A percentile compares a stretch with the other conserved stretches of the same genome.
Evolutionary conservation across 2,113 vertebrate species (phyloP).

Genomic region (Crypturellus undulatus): DNA sequence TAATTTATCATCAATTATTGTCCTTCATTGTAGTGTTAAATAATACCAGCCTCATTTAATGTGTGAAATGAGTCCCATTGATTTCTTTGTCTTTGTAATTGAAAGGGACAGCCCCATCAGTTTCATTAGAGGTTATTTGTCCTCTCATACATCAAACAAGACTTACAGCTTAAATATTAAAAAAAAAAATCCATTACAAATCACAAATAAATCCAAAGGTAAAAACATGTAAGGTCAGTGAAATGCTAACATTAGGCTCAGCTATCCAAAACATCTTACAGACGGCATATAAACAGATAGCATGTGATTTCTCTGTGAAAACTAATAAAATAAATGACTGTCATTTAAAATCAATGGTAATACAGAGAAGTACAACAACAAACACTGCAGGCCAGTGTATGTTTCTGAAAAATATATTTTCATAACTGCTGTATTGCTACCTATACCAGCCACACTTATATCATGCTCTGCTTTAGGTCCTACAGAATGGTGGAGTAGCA

Average conservation of each 20-base stretch:
- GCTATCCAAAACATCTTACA: neutral
- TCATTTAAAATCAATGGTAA: constrained; percentile 54
- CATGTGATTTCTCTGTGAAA: neutral
- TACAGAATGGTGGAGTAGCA: neutral
- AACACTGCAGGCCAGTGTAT: neutral
- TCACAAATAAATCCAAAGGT: constrained; percentile 4
- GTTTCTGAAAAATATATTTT: constrained; percentile 43
- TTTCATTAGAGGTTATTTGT: constrained; percentile 52
- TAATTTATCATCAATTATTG: constrained; percentile 60
- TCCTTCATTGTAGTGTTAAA: constrained; percentile 44
- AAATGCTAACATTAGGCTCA: constrained; percentile 17
- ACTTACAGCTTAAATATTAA: constrained; percentile 40
- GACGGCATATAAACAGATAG: neutral
- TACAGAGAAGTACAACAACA: constrained; percentile 5
- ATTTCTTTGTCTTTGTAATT: constrained; percentile 68
- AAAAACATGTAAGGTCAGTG: constrained; percentile 40
- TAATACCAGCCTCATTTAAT: constrained; percentile 47
- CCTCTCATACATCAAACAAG: constrained; percentile 38
- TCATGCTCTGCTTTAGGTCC: neutral
- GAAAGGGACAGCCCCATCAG: constrained; percentile 58
- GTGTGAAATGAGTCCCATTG: constrained; percentile 62
- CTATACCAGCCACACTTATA: neutral
- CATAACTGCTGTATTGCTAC: neutral
- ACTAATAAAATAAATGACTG: neutral
- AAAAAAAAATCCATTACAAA: neutral